Percentiles rank a stretch among this genome's conserved stretches.
Conservation (phyloP, 1,140 invertebrate species). For the Cephus cinctus region DNA sequence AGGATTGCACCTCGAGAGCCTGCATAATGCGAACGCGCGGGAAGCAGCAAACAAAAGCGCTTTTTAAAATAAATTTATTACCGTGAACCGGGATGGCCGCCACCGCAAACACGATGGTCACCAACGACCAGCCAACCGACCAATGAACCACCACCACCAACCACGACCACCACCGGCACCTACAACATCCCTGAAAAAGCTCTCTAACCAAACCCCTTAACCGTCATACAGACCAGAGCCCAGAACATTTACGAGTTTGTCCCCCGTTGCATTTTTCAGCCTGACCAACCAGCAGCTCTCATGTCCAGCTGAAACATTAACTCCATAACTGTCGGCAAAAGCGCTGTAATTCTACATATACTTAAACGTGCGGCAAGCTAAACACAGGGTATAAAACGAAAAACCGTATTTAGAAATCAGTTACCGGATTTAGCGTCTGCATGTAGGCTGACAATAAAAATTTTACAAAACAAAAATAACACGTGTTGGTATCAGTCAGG, state of each 20-base stretch:
- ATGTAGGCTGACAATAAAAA: no score
- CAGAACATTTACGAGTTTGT: constrained; percentile 27
- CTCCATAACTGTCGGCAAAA: constrained; percentile 1
- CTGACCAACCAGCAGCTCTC: constrained; percentile 1
- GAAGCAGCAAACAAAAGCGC: constrained; percentile 32
- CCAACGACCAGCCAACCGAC: no score
- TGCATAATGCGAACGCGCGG: constrained; percentile 20
- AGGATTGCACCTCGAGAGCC: no score
- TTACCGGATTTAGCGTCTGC: no score
- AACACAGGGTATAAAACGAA: no score
- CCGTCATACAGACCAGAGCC: constrained; percentile 9
- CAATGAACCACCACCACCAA: no score
- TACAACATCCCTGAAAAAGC: neutral
- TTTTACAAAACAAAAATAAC: no score
- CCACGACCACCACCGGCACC: no score
- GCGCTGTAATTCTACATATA: no score
- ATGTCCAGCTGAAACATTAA: constrained; percentile 21
- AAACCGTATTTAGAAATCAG: no score
- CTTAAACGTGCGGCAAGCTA: no score
- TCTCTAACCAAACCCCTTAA: neutral
- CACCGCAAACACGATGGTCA: constrained; percentile 26
- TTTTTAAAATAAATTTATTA: constrained; percentile 41
- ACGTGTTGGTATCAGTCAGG: no score
- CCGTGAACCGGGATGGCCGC: constrained; percentile 17
- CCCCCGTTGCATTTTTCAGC: constrained; percentile 27